phyloP scores from a whole-genome alignment of 2,888 invertebrate species.

The Cyrtodaria siliqua region DNA sequence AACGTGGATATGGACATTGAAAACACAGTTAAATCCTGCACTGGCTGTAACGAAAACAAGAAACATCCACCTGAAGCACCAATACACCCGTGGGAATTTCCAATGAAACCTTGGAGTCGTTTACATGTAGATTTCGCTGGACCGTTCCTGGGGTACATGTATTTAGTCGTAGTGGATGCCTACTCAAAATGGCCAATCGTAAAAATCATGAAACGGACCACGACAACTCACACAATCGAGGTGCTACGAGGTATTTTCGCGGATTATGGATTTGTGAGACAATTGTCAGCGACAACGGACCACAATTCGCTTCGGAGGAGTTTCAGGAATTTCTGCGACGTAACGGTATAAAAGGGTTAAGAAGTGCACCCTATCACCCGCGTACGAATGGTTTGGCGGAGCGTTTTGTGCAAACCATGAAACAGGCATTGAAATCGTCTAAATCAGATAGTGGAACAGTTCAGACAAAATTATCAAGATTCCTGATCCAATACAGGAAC shows the following conservation, averaged over 20 bases:
- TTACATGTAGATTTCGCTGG: constrained; percentile 86
- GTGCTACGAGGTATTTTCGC: constrained; percentile 64
- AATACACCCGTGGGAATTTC: constrained; percentile 75
- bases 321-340: constrained; percentile 12
- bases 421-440: constrained; percentile 50
- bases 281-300: constrained; percentile 81
- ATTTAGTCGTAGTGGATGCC: constrained; percentile 84
- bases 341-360: constrained; percentile 61
- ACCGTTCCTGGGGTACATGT: constrained; percentile 76
- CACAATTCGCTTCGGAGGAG: constrained; percentile 67
- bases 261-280: constrained; percentile 71
- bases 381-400: constrained; percentile 64
- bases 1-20: constrained; percentile 62
- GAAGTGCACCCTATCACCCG: constrained; percentile 24
- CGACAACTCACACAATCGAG: constrained; percentile 44
- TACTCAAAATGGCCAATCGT: constrained; percentile 86
- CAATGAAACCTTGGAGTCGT: constrained; percentile 81
- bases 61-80: constrained; percentile 62
- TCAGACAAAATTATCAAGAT: constrained; percentile 28
- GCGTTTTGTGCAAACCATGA: constrained; percentile 63
- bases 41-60: constrained; percentile 38
- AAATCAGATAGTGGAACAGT: constrained; percentile 27
- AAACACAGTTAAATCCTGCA: constrained; percentile 59
- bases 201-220: constrained; percentile 31
- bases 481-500: constrained; percentile 33